These are phyloP conservation scores for Vanessa tameamea DNA, from an alignment of 1,140 invertebrate species.

Conservation along the genomic window DNA sequence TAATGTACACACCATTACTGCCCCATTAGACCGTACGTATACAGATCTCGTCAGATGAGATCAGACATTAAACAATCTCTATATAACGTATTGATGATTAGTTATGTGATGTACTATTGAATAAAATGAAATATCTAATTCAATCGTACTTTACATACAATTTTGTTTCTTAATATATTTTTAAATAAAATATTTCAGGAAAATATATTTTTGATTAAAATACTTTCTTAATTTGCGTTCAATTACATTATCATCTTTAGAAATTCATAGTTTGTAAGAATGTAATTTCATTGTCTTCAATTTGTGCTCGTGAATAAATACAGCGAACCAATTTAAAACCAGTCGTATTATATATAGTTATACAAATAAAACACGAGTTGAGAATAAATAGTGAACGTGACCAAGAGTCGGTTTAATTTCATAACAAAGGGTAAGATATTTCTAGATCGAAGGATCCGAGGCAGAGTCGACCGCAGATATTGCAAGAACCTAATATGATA, in stretches of 20 bases:
- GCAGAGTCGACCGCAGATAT: conserved; percentile 33
- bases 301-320: conserved; percentile 22
- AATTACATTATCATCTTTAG: background rate
- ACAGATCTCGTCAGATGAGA: conserved; percentile 14
- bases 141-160: too few species aligned
- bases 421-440: conserved; percentile 55
- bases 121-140: too few species aligned
- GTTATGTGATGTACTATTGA: background rate
- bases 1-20: conserved; percentile 24
- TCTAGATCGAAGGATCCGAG: conserved; percentile 47
- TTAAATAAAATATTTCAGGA: too few species aligned
- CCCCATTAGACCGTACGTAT: conserved; percentile 2
- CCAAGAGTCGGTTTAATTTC: conserved; percentile 46
- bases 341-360: conserved; percentile 35
- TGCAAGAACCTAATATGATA: conserved; percentile 33
- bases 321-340: conserved; percentile 7
- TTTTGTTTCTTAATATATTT: too few species aligned
- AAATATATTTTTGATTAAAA: too few species aligned
- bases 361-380: conserved; percentile 35
- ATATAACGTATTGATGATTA: background rate
- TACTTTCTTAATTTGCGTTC: background rate
- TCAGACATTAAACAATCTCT: conserved; percentile 7
- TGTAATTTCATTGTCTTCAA: conserved; percentile 20
- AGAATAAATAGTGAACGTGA: conserved; percentile 51
- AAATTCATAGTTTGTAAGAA: background rate